Conservation (phyloP, 2,888 invertebrate genomes). For the Hypena proboscidalis region DNA sequence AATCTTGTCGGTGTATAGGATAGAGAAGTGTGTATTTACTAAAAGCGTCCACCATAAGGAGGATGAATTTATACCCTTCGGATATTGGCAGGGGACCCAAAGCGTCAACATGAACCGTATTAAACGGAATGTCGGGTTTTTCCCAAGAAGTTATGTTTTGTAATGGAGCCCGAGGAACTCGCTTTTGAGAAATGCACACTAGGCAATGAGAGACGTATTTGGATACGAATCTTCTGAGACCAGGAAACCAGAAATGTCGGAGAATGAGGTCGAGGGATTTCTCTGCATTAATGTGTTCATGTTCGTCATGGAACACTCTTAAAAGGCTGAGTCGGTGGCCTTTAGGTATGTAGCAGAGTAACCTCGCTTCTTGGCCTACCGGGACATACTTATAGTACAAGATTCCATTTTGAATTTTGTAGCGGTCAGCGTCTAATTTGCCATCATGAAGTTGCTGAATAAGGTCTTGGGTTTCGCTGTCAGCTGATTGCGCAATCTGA, state of each 20-base stretch:
- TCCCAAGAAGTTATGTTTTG: slow-evolving; percentile 2
- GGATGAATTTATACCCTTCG: slow-evolving; percentile 1
- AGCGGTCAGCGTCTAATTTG: not conserved
- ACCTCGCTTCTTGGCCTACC: slow-evolving; percentile 30
- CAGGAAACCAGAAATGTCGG: slow-evolving; percentile 40
- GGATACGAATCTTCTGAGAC: slow-evolving; percentile 18
- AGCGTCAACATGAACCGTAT: not conserved
- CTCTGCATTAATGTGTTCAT: slow-evolving; percentile 25
- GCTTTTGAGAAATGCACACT: slow-evolving; percentile 24
- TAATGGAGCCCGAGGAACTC: slow-evolving; percentile 8
- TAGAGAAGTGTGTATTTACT: not conserved
- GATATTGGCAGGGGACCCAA: not conserved
- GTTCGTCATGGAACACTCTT: slow-evolving; percentile 43
- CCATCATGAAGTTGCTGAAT: not conserved
- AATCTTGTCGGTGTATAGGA: not conserved
- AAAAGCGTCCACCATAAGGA: not conserved
- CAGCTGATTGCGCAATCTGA: too few species aligned
- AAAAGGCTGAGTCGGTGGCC: too few species aligned
- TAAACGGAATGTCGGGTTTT: not conserved
- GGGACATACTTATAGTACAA: slow-evolving; percentile 13
- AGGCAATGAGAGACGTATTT: slow-evolving; percentile 34
- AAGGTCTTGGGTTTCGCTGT: slow-evolving; percentile 1
- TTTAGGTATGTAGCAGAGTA: too few species aligned
- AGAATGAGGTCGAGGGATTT: slow-evolving; percentile 28
- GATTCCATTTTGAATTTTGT: slow-evolving; percentile 3